These are phyloP conservation scores for Digitonthophagus gazella DNA, from an alignment of 2,888 invertebrate genomes.

Conservation along the genomic window DNA sequence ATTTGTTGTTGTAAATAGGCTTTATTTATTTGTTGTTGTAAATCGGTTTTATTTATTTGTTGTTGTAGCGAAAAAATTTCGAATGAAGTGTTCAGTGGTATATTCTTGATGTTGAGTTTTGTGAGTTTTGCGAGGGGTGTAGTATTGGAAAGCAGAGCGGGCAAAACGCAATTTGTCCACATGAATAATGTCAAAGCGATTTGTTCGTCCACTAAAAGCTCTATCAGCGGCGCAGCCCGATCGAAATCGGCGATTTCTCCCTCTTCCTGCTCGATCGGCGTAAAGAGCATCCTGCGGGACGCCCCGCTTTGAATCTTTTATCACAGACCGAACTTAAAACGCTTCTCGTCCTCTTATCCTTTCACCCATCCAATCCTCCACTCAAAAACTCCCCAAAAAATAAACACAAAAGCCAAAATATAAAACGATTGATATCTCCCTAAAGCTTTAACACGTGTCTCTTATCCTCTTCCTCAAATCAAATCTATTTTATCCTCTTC, in stretches of 20 bases:
- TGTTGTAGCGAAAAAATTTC: background rate
- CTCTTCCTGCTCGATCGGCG: constrained; percentile 18
- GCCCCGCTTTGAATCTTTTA: constrained; percentile 19
- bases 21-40: no score
- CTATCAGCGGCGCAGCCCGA: constrained; percentile 45
- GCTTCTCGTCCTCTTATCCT: background rate
- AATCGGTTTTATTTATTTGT: no score
- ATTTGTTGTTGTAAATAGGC: no score
- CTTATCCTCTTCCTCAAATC: no score
- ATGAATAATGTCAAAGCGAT: constrained; percentile 52
- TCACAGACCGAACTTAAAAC: background rate
- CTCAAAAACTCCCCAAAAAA: background rate
- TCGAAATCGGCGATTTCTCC: constrained; percentile 42
- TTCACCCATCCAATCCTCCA: background rate
- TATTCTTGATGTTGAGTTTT: background rate
- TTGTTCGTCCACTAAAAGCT: constrained; percentile 51
- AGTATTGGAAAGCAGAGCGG: background rate
- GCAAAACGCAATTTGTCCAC: constrained; percentile 43
- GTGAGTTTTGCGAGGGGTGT: background rate
- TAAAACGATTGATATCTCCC: no score
- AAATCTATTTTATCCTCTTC: no score
- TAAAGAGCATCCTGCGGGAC: constrained; percentile 5
- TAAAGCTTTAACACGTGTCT: no score
- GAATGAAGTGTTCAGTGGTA: background rate
- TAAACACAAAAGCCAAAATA: background rate